Evolutionary conservation across 2,797 vertebrate genomes (phyloP), one percentile per base, ranked within the genome.

Genomic region (Oreochromis grahami): DNA sequence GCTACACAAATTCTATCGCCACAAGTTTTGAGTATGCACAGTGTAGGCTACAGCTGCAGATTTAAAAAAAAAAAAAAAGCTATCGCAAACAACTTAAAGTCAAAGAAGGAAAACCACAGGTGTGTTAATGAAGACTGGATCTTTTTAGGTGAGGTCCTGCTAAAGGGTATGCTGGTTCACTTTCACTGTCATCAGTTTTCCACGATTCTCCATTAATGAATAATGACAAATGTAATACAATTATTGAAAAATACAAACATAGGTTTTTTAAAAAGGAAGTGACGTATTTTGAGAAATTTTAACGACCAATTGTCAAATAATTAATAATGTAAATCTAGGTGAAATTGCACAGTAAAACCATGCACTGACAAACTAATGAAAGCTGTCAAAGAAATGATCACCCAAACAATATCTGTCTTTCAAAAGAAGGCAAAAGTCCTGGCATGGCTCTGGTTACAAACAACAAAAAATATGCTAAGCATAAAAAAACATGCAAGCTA

Each of bases 351-450:
- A 48, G 43, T 45, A 43, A 43, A 43, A 70, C 26, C 21, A 26
- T 70, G 38, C 68, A 0, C 17, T 45, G 24, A 32, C 15, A n/a
- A 29, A 43, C 14, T 29, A 45, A 19, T 38, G 3, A 51, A 41
- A 51, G 15, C 36, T 0, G 0, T n/a, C 26, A 48, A 10, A 80
- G 19, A 38, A 60, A 48, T 8, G 2, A 17, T n/a, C n/a, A 26
- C 38, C 2, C 7, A 24, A 50, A 17, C 6, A 8, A 7, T 4
- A 7, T 19, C 77, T 63, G 51, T 45, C 19, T 92, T 92, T 90
- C 79, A 88, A 89, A 84, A 84, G 90, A 95, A 95, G 96, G 94
- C 95, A 96, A 95, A 96, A 95, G 95, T 93, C 79, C 68, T 90
- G n/a, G 88, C 86, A 91, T 80, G 81, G 87, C 82, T 77, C 4